These are phyloP conservation scores for Notolabrus celidotus DNA, from an alignment of 2,797 vertebrate genomes.

Conservation along the genomic window DNA sequence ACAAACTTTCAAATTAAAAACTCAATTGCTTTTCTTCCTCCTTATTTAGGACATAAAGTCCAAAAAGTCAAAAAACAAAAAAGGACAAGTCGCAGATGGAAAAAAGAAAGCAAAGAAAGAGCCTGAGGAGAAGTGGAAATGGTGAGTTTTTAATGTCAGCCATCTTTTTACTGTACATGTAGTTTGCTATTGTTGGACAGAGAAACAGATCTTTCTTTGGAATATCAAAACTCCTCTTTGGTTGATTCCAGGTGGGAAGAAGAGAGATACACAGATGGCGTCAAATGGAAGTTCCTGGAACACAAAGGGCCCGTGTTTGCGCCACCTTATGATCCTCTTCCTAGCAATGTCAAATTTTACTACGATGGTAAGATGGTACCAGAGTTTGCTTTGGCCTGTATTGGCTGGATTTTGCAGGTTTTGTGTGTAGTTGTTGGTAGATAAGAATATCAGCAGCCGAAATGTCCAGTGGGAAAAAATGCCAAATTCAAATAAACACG, in stretches of 20 bases:
- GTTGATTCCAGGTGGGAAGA: constrained; percentile 94
- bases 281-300: constrained; percentile 98
- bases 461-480: too few relatives aligned
- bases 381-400: too few relatives aligned
- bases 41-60: constrained; percentile 88
- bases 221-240: constrained; percentile 19
- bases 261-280: constrained; percentile 95
- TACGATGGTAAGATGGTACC: constrained; percentile 91
- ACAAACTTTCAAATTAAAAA: background rate
- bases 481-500: too few relatives aligned
- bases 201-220: background rate
- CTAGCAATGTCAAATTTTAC: constrained; percentile 93
- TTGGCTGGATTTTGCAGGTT: too few relatives aligned
- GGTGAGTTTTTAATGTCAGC: constrained; percentile 80
- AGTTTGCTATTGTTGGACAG: background rate
- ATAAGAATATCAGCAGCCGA: too few relatives aligned
- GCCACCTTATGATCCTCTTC: constrained; percentile 94
- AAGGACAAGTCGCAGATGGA: constrained; percentile 86
- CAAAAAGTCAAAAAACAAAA: constrained; percentile 93
- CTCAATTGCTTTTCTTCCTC: constrained; percentile 46
- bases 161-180: constrained; percentile 8
- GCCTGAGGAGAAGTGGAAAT: constrained; percentile 99
- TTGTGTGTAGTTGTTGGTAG: too few relatives aligned
- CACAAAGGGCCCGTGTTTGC: constrained; percentile 99
- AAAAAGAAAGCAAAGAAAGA: constrained; percentile 98